These are phyloP conservation scores for Poicephalus gulielmi DNA, from an alignment of 2,113 vertebrate genomes.

Conservation along the genomic window DNA sequence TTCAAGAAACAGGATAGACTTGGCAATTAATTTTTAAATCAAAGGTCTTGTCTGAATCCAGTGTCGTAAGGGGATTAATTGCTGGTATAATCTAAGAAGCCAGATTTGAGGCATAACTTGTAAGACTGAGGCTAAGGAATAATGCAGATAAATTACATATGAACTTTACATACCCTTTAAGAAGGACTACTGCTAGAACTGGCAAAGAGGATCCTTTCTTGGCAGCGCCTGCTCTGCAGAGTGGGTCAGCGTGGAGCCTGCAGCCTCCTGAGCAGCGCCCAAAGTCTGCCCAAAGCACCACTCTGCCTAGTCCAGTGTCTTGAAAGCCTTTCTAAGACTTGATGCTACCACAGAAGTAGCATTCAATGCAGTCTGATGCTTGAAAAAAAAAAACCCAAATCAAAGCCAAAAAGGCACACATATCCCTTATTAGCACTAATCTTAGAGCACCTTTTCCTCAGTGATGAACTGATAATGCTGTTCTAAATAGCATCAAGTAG, in stretches of 20 bases:
- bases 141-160: background rate
- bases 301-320: background rate
- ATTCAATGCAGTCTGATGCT: background rate
- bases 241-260: background rate
- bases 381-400: background rate
- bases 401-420: accelerated
- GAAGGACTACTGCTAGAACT: background rate
- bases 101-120: background rate
- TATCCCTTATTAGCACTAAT: background rate
- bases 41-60: background rate
- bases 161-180: background rate
- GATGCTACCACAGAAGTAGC: background rate
- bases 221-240: background rate
- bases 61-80: background rate
- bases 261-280: background rate
- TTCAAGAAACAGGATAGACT: background rate
- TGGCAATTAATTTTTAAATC: background rate
- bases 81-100: background rate
- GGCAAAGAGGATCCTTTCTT: background rate
- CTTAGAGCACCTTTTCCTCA: background rate
- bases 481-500: background rate
- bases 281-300: background rate
- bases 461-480: background rate
- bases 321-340: background rate
- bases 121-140: background rate